Evolutionary conservation across 2,113 vertebrate genomes (phyloP), one percentile per base, ranked within the genome.

Genomic region (Scytalopus superciliaris): DNA sequence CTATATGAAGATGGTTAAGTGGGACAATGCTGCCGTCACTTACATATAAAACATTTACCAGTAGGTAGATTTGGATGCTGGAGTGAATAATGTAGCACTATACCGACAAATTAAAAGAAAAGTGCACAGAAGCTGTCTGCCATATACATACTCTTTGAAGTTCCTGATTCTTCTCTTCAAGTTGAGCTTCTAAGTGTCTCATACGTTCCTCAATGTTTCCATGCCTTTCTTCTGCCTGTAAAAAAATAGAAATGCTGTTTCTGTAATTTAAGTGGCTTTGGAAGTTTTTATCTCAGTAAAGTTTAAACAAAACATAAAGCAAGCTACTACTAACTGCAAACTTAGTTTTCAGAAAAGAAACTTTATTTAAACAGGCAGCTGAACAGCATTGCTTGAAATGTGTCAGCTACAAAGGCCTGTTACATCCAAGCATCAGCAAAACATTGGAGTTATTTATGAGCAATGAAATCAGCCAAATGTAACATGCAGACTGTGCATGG

Each of bases 81-180:
- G 3, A 83, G 30, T 39, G 42, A 35, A 66, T 35, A 80, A 89
- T 7, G 18, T 27, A 72, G 27, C 1, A 2, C 12, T 66, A 24
- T 10, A 23, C 4, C 49, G 45, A 83, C 13, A 89, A 91, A 78
- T 42, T 37, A 64, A 49, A 55, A 42, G 22, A 56, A 52, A 86
- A 86, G n/a, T 25, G 22, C 45, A 50, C 23, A 75, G 53, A 94
- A 91, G 42, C 16, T 30, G 19, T 69, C 76, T 69, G 78, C 21
- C 67, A 77, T 90, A 50, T 50, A 98, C 98, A 72, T 98, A 99
- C 99, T 98, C 99, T 98, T 78, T 99, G 98, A 97, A 99, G 99
- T 97, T 99, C 99, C 97, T 99, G 99, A 97, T 99, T 99, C 97
- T 99, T 99, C 97, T 99, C 99, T 98, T 99, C 99, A 95, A 99